phyloP scores from a whole-genome alignment of 2,797 vertebrate genomes.

The Falco concolor region DNA sequence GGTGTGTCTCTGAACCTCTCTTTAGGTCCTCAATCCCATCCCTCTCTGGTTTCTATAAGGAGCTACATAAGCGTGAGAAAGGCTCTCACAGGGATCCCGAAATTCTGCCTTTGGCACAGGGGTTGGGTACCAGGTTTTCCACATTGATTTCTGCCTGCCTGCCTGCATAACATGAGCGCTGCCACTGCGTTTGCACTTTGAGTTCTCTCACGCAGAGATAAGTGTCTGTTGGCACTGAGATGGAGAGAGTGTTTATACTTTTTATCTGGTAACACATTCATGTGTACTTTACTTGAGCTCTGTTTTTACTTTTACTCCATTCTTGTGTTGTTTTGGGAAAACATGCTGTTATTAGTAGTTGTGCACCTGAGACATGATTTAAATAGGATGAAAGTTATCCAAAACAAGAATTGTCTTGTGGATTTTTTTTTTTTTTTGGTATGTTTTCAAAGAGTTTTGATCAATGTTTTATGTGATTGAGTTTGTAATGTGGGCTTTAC shows the following conservation, averaged over 20 bases:
- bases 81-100: background rate
- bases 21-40: background rate
- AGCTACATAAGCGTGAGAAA: background rate
- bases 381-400: background rate
- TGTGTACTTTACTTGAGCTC: background rate
- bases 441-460: background rate
- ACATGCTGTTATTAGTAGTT: background rate
- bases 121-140: background rate
- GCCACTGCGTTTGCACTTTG: background rate
- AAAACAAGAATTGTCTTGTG: background rate
- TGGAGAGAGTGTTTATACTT: background rate
- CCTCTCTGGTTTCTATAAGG: background rate
- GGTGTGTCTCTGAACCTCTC: background rate
- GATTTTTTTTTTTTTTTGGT: background rate
- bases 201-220: background rate
- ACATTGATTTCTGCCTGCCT: background rate
- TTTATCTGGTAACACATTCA: background rate
- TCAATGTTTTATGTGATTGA: background rate
- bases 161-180: rapidly evolving
- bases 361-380: background rate
- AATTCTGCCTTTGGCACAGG: background rate
- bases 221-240: background rate
- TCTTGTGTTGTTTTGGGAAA: background rate
- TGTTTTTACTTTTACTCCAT: background rate
- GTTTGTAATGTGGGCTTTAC: background rate